Evolutionary conservation across 2,113 vertebrate species (phyloP).

Genomic region (Bubo blakistoni): DNA sequence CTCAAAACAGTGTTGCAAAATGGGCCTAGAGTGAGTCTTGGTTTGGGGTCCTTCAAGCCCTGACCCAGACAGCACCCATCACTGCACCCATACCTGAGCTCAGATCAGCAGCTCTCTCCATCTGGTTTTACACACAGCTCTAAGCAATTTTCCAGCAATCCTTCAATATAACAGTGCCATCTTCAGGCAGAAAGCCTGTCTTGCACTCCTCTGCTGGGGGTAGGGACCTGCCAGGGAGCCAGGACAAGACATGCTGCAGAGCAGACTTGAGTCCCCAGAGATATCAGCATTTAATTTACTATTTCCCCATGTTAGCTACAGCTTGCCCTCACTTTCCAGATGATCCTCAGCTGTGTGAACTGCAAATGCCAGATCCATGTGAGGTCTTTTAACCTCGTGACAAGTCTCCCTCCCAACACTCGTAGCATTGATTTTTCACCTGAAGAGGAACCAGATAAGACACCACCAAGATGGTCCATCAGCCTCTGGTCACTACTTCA

Average conservation of each 20-base stretch:
- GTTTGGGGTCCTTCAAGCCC: accelerated
- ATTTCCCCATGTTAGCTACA: background rate
- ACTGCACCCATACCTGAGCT: accelerated
- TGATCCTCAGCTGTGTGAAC: background rate
- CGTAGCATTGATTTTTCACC: accelerated
- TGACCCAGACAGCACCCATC: accelerated
- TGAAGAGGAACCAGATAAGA: background rate
- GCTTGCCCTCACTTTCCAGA: background rate
- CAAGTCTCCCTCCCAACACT: accelerated
- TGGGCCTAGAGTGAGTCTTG: background rate
- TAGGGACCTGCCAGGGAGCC: background rate
- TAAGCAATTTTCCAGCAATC: background rate
- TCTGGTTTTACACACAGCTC: background rate
- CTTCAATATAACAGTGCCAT: conserved; percentile 15
- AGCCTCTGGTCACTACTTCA: background rate
- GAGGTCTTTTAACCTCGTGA: background rate
- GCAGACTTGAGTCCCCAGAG: background rate
- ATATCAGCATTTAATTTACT: accelerated
- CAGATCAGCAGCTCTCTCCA: accelerated
- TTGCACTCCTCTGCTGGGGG: background rate
- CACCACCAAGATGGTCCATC: background rate
- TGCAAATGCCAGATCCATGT: background rate
- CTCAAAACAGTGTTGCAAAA: background rate
- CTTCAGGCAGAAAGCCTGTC: background rate
- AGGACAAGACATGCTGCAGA: background rate